These are phyloP conservation scores for Hippopotamus amphibius DNA, from an alignment of 2,113 vertebrate species.

Conservation along the genomic window DNA sequence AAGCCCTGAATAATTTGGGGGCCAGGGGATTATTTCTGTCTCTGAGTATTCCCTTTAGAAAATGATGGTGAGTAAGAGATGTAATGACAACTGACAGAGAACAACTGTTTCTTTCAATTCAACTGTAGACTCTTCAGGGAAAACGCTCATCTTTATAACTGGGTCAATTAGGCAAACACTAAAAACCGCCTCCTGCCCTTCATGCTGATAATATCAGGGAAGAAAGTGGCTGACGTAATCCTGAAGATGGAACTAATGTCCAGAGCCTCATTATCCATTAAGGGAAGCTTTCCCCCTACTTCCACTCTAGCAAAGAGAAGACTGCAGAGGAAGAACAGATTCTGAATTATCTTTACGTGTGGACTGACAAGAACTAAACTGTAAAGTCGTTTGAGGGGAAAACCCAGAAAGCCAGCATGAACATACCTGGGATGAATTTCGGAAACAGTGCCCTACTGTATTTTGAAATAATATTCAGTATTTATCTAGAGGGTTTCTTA, in stretches of 20 bases:
- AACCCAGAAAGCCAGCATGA: background rate
- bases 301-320: background rate
- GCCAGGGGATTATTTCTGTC: constrained; percentile 33
- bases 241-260: background rate
- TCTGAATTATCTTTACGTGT: background rate
- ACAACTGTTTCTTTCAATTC: constrained; percentile 60
- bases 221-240: constrained; percentile 42
- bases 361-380: background rate
- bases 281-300: background rate
- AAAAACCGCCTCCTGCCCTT: background rate
- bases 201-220: constrained; percentile 19
- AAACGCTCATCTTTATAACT: constrained; percentile 53
- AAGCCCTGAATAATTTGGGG: constrained; percentile 66
- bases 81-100: background rate
- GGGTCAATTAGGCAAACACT: constrained; percentile 45
- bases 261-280: background rate
- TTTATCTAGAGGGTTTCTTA: constrained; percentile 55
- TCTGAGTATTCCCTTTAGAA: constrained; percentile 62
- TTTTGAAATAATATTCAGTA: constrained; percentile 61
- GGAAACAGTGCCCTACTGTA: constrained; percentile 1
- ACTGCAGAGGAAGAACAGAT: background rate
- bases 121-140: constrained; percentile 23
- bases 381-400: background rate
- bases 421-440: background rate
- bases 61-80: background rate